Evolutionary conservation across 30 jellyfish, hydroid and myxozoan species (phyloP), one percentile per base, ranked within the genome.

Genomic region (Pseudorhiza aurosa): DNA sequence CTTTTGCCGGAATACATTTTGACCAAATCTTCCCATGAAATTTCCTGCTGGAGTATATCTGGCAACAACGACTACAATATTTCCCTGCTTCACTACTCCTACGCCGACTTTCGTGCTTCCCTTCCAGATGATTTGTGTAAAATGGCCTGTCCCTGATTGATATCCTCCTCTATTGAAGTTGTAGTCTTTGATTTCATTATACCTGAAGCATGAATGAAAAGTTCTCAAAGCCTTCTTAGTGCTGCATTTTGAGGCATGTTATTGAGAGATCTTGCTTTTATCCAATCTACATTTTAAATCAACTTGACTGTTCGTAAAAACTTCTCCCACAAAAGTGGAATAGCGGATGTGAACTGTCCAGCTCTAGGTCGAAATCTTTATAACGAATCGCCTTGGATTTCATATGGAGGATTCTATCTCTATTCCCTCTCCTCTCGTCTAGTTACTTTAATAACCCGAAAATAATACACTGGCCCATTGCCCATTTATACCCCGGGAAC

Each of bases 71-170:
- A 65, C 88, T 27, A 78, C 88, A 18, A 44, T 87, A 21, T 83
- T 78, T 5, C 87, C 93, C 0, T 45, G 62, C 10, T 44, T 35
- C 6, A 76, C 96, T 37, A 87, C 57, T 14, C 89, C 96, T 8
- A 71, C 96, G 12, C 96, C 96, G 28, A 87, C 68, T 37, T 72
- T 64, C 14, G 90, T 77, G 12, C 88, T 63, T 43, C 77, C 84
- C 45, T 79, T 77, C 96, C 96, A 87, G 19, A 87, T 91, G 55
- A 87, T 44, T 59, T 87, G 96, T 0, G 96, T 87, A 47, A 87
- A 87, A 58, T 87, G 96, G 27, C 96, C 96, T 3, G 88, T 69
- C 8, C 82, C 86, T 6, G 62, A 45, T 35, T 58, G 53, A 65
- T 43, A 87, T 9, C 88, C 81, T 3, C 69, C 73, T 26, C 70